Evolutionary conservation across 2,888 invertebrate genomes (phyloP).

Genomic region (Odontomyia ornata): DNA sequence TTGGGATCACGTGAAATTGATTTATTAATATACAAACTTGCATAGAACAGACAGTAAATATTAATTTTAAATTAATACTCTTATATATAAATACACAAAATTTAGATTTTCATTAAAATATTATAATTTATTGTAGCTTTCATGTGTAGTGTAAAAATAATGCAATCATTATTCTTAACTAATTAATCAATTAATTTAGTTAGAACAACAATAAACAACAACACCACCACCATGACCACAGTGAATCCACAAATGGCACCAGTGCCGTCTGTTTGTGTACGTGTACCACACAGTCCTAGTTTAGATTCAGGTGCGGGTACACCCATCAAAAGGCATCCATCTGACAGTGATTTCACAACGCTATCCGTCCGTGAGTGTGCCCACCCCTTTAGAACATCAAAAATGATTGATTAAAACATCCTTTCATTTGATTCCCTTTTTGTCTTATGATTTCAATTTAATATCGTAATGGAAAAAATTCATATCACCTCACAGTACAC

Average conservation of each 20-base stretch:
- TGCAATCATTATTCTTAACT: slow-evolving; percentile 26
- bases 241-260: slow-evolving; percentile 58
- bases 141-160: slow-evolving; percentile 24
- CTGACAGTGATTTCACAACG: slow-evolving; percentile 64
- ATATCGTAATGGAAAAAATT: too few relatives aligned
- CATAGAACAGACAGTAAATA: too few relatives aligned
- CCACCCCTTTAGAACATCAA: slow-evolving; percentile 43
- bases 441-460: not conserved
- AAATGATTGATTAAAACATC: slow-evolving; percentile 9
- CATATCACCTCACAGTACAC: too few relatives aligned
- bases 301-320: slow-evolving; percentile 61
- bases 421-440: not conserved
- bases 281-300: slow-evolving; percentile 64
- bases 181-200: slow-evolving; percentile 52
- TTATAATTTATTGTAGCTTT: not conserved
- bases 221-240: slow-evolving; percentile 56
- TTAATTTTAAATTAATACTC: too few relatives aligned
- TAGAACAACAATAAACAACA: slow-evolving; percentile 55
- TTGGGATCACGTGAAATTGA: slow-evolving; percentile 20
- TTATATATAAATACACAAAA: too few relatives aligned
- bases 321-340: slow-evolving; percentile 64
- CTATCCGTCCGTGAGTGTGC: slow-evolving; percentile 66
- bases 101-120: too few relatives aligned
- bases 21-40: slow-evolving; percentile 40
- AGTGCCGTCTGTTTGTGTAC: slow-evolving; percentile 65